phyloP scores from a whole-genome alignment of 2,797 vertebrate genomes.

The Molossus molossus region DNA sequence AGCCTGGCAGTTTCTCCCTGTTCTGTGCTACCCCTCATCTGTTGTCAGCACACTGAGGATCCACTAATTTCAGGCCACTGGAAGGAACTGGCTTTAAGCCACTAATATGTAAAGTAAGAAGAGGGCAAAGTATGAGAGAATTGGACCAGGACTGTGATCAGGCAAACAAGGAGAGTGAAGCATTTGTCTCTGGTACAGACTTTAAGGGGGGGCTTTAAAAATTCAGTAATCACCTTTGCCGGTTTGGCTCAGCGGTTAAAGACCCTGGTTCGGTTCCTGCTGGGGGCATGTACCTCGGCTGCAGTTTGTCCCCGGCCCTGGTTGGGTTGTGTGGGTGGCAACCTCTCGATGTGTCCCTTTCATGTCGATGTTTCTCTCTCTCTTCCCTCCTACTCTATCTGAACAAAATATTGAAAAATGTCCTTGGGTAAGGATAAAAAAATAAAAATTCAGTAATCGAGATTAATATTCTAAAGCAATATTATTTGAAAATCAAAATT shows the following conservation, averaged over 20 bases:
- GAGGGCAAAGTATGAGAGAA: background rate
- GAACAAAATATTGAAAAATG: too few relatives aligned
- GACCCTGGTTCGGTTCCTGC: too few relatives aligned
- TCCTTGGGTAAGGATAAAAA: too few relatives aligned
- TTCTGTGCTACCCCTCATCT: background rate
- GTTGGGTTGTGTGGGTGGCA: too few relatives aligned
- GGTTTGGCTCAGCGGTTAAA: too few relatives aligned
- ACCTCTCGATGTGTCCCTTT: too few relatives aligned
- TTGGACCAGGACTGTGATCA: background rate
- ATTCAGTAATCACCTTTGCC: background rate
- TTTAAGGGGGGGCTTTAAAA: background rate
- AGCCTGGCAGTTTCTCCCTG: background rate
- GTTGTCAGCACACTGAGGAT: background rate
- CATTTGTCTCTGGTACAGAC: background rate
- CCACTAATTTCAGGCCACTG: background rate
- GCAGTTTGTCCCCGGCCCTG: too few relatives aligned
- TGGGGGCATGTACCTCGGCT: too few relatives aligned
- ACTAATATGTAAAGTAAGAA: background rate
- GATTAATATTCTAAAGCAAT: background rate
- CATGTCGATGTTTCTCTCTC: too few relatives aligned
- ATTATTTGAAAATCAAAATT: background rate
- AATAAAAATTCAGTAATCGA: background rate
- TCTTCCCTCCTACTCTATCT: too few relatives aligned
- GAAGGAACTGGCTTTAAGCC: background rate
- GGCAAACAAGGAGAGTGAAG: background rate